Evolutionary conservation across 2,113 vertebrate genomes (phyloP).

Genomic region (Halichoeres trimaculatus): DNA sequence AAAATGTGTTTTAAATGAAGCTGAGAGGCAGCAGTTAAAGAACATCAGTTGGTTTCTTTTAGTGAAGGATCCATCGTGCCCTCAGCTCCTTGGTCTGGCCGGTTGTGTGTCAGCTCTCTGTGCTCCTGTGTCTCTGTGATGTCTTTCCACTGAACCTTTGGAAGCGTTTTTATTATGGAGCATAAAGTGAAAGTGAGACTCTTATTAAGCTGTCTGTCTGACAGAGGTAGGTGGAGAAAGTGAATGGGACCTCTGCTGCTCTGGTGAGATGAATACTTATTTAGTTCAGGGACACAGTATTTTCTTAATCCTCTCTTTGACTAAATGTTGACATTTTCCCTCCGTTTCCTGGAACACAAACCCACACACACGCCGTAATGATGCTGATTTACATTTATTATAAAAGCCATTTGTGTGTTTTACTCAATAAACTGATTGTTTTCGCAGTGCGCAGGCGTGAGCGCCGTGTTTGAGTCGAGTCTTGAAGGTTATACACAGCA

Average conservation of each 20-base stretch:
- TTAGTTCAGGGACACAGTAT: not conserved
- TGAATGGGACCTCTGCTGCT: not conserved
- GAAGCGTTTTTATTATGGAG: not conserved
- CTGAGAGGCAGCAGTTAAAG: no score
- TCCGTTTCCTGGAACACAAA: not conserved
- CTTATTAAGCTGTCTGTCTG: constrained; percentile 13
- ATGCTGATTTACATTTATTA: constrained; percentile 13
- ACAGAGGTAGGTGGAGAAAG: not conserved
- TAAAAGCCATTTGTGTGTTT: constrained; percentile 24
- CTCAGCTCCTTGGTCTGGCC: constrained; percentile 66
- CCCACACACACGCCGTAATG: not conserved
- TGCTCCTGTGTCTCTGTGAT: not conserved
- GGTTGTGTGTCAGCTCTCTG: constrained; percentile 25
- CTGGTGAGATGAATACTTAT: not conserved
- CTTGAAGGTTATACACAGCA: constrained; percentile 68
- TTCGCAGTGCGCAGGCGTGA: constrained; percentile 4
- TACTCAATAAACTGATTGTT: not conserved
- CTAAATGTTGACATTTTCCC: not conserved
- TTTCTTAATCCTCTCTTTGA: not conserved
- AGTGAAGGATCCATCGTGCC: constrained; percentile 5
- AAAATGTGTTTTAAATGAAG: not conserved
- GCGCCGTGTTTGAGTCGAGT: constrained; percentile 34
- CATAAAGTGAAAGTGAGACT: not conserved
- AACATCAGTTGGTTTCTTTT: not conserved
- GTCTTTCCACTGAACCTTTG: constrained; percentile 5